phyloP scores from a whole-genome alignment of 2,113 vertebrate genomes.

The Candoia aspera region DNA sequence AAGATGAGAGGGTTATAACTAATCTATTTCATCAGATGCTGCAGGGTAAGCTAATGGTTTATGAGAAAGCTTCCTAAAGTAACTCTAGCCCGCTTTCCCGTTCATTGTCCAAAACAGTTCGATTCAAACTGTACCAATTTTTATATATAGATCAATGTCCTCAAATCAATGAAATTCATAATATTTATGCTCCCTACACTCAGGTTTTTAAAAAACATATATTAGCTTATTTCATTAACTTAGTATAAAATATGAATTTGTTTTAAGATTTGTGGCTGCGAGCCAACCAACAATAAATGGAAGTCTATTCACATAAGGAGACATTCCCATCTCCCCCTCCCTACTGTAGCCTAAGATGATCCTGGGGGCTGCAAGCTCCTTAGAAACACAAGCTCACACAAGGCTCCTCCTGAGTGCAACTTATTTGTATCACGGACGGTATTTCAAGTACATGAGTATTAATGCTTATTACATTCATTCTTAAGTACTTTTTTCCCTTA shows the following conservation, averaged over 20 bases:
- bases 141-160: not conserved
- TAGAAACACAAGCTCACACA: not conserved
- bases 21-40: not conserved
- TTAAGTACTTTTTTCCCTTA: not conserved
- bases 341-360: not conserved
- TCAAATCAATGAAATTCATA: not conserved
- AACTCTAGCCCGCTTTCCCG: conserved; percentile 24
- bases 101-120: not conserved
- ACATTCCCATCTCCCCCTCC: too few species aligned
- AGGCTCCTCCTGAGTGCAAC: not conserved
- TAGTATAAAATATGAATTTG: not conserved
- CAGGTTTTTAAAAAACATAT: not conserved
- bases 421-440: not conserved
- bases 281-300: not conserved
- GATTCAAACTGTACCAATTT: not conserved
- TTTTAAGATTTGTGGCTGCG: not conserved
- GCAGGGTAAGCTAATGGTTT: conserved; percentile 19
- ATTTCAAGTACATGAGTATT: not conserved
- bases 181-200: not conserved
- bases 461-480: not conserved
- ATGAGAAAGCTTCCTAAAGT: not conserved
- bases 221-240: not conserved
- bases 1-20: not conserved
- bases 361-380: not conserved
- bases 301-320: not conserved